Base-by-base conservation (phyloP, 64 coral and sea anemone genomes). In the Hydrozoanthus tunicans region DNA sequence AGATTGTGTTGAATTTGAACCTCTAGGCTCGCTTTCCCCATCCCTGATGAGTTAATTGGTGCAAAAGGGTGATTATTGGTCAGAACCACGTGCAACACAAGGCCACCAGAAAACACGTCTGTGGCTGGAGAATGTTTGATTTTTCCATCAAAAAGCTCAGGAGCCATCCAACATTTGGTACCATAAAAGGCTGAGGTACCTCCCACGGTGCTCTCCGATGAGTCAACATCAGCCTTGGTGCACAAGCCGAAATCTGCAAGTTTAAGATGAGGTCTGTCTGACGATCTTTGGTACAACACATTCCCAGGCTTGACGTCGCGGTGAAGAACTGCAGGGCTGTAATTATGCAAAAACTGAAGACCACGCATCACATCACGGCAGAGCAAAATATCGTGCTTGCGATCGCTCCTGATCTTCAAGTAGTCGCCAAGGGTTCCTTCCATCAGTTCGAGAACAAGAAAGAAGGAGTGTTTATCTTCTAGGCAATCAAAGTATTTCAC, bases 251-350 rank as follows among this genome's bases (percentile, higher is more conserved):
- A 91, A 61, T 94, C 93, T 13, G 88, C 72, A 25, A 94, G 90
- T 61, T 94, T 94, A 9, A 94, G 59, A 32, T 62, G 51, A 11
- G 54, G 71, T 74, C 51, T 85, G 3, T 43, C 32, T 20, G 5
- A 6, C 51, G 9, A 8, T 3, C 20, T 20, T 20, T 24, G 77
- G 62, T 91, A 94, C 25, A 94, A 60, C 6, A 95, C 72, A 26
- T 95, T 95, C 10, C 56, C 43, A 7, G 93, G 90, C 59, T 95
- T 95, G 25, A 95, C 53, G 71, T 95, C 93, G 3, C 93, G 90
- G 27, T 95, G 93, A 12, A 91, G 10, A 13, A 91, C 66, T 1
- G 72, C n/a, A 27, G 72, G 72, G 32, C 59, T 70, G 12, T 79
- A 57, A 0, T 26, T 4, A 23, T 94, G 93, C 2, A 94, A 62